These are phyloP conservation scores for Melipona beecheii DNA, from an alignment of 2,888 invertebrate genomes.

Conservation along the genomic window DNA sequence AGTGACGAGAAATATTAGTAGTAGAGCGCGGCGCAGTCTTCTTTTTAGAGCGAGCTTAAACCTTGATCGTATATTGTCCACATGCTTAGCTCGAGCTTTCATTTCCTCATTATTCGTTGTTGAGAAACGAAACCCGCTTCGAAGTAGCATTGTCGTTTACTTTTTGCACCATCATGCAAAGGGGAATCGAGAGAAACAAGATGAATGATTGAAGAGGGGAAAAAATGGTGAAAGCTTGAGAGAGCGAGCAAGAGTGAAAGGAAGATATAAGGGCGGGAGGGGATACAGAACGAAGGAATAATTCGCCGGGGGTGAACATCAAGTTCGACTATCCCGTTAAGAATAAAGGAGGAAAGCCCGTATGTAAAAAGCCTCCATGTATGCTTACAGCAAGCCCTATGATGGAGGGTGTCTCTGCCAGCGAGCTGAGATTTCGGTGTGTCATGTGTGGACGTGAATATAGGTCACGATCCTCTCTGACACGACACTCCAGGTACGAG, in stretches of 20 bases:
- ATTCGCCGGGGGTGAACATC: background rate
- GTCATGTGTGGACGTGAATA: constrained; percentile 83
- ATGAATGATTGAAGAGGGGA: constrained; percentile 15
- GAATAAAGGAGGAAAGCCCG: constrained; percentile 61
- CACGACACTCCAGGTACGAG: constrained; percentile 83
- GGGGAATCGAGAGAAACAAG: background rate
- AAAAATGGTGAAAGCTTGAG: background rate
- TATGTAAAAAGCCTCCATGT: constrained; percentile 79
- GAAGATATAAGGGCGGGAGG: background rate
- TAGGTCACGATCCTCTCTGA: constrained; percentile 82
- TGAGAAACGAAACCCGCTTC: constrained; percentile 35
- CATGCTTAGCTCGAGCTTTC: constrained; percentile 79
- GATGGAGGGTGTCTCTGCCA: constrained; percentile 73
- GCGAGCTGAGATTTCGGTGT: constrained; percentile 81
- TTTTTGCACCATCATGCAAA: background rate
- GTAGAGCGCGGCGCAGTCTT: constrained; percentile 65
- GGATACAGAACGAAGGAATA: background rate
- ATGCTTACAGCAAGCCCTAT: constrained; percentile 82
- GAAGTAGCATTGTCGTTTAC: constrained; percentile 32
- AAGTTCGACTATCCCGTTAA: constrained; percentile 16
- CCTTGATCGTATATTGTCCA: constrained; percentile 72
- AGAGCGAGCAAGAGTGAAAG: background rate
- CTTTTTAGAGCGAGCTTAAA: constrained; percentile 72
- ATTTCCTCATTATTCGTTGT: constrained; percentile 43
- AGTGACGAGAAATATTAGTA: constrained; percentile 10